A percentile compares a stretch with the other conserved stretches of the same genome.
Conservation (phyloP, 2,797 vertebrate species). For the Sebastes miniatus region DNA sequence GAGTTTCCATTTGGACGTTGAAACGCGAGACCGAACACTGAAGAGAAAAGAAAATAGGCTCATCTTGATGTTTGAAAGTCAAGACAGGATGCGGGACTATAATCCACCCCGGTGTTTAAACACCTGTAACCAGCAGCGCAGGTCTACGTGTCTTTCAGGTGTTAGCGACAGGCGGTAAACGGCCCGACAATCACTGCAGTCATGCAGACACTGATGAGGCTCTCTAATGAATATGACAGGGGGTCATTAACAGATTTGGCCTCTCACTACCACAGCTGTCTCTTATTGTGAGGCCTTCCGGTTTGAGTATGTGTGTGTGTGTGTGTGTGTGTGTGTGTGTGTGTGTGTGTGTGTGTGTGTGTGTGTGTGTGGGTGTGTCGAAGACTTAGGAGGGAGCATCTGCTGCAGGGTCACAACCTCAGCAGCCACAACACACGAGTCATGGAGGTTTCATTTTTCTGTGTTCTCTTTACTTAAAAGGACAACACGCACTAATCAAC, state of each 20-base stretch:
- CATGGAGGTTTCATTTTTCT: not conserved
- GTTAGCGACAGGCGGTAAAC: conserved; percentile 59
- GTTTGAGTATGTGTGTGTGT: not conserved
- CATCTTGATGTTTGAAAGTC: not conserved
- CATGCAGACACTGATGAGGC: conserved; percentile 62
- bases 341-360: not conserved
- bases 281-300: conserved; percentile 56
- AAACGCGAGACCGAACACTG: not conserved
- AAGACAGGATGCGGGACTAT: conserved; percentile 13
- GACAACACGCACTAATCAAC: not conserved
- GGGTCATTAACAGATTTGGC: conserved; percentile 73
- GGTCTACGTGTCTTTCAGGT: conserved; percentile 61
- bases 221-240: conserved; percentile 71
- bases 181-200: conserved; percentile 59
- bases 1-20: not conserved
- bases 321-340: not conserved
- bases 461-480: not conserved
- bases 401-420: conserved; percentile 36
- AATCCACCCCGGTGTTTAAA: not conserved
- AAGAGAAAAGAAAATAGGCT: not conserved
- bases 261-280: conserved; percentile 69
- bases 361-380: conserved; percentile 23
- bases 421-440: not conserved
- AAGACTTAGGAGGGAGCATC: conserved; percentile 29
- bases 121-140: conserved; percentile 48